Conservation (phyloP, 2,113 vertebrate species). For the Pterocles gutturalis region DNA sequence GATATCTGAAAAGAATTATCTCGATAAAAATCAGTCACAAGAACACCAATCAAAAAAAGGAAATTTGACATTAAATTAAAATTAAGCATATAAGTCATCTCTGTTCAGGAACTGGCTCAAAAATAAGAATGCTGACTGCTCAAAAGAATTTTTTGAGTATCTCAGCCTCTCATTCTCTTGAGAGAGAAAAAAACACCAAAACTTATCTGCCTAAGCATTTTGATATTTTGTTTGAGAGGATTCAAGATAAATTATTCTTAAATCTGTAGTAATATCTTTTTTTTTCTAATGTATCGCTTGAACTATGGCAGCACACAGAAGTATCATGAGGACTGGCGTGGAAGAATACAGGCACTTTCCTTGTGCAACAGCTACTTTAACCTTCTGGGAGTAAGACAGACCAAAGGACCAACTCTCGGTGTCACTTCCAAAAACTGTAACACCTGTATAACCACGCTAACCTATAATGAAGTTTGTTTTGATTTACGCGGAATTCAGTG, state of each 20-base stretch:
- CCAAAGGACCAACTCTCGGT: neutral
- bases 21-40: neutral
- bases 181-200: neutral
- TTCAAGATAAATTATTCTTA: neutral
- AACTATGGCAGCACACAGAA: neutral
- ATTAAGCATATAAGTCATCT: neutral
- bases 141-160: neutral
- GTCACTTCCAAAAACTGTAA: neutral
- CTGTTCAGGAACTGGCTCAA: neutral
- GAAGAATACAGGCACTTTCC: neutral
- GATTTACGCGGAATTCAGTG: neutral
- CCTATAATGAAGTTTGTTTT: neutral
- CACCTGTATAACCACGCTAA: neutral
- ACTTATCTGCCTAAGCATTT: neutral
- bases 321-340: accelerated
- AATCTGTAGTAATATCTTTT: neutral
- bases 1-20: neutral
- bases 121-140: neutral
- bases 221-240: neutral
- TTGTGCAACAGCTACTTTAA: neutral
- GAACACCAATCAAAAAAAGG: neutral
- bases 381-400: neutral
- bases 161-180: neutral
- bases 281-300: neutral
- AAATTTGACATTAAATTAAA: neutral